phyloP scores from a whole-genome alignment of 2,888 invertebrate genomes.

The Acleris sparsana region DNA sequence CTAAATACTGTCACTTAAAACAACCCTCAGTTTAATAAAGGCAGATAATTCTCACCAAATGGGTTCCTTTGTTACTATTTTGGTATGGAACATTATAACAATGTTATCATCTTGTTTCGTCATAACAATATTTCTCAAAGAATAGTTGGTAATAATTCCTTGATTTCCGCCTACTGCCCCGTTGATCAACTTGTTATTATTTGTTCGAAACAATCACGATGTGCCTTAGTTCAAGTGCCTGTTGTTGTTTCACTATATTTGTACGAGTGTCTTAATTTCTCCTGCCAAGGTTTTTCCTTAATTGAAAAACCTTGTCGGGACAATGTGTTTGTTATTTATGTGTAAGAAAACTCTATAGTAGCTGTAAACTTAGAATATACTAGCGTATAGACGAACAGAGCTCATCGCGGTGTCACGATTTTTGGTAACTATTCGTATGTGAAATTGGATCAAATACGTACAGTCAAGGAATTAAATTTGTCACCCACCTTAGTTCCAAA shows the following conservation, averaged over 20 bases:
- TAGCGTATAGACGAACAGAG: too few relatives aligned
- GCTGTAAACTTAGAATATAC: too few relatives aligned
- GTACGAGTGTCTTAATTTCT: slow-evolving; percentile 48
- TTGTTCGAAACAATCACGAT: slow-evolving; percentile 56
- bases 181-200: slow-evolving; percentile 29
- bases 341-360: background rate
- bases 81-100: background rate
- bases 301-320: slow-evolving; percentile 52
- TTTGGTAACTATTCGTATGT: too few relatives aligned
- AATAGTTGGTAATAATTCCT: background rate
- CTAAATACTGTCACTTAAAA: too few relatives aligned
- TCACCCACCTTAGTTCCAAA: too few relatives aligned
- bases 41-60: background rate
- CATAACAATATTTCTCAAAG: background rate
- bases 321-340: slow-evolving; percentile 39
- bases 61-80: background rate
- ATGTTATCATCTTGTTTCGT: background rate
- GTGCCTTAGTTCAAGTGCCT: slow-evolving; percentile 77
- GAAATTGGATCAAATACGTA: too few relatives aligned
- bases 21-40: too few relatives aligned
- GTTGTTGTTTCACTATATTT: slow-evolving; percentile 51
- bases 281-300: slow-evolving; percentile 55
- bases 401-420: too few relatives aligned
- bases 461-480: too few relatives aligned
- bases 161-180: slow-evolving; percentile 5